Percentiles rank a stretch among this genome's conserved stretches.
Conservation (phyloP, 2,113 vertebrate species). For the Platycercus adscitus region DNA sequence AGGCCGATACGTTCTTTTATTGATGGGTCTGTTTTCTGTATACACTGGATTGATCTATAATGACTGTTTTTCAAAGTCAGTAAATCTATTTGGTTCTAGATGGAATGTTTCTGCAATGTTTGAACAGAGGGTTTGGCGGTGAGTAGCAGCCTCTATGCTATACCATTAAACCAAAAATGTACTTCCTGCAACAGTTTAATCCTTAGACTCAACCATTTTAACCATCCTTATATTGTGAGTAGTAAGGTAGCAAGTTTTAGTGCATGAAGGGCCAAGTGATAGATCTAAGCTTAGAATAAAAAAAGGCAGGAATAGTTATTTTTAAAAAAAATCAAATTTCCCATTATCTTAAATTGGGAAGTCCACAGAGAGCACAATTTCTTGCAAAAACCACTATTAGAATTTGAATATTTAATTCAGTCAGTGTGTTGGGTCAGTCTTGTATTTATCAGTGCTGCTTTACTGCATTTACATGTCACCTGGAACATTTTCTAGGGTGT, state of each 20-base stretch:
- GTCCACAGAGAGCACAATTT: background rate
- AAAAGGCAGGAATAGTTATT: background rate
- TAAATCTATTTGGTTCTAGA: constrained; percentile 92
- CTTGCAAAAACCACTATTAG: background rate
- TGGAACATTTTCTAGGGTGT: background rate
- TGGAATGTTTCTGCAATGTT: constrained; percentile 92
- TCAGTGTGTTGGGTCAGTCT: background rate
- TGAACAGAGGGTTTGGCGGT: constrained; percentile 72
- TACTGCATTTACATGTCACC: background rate
- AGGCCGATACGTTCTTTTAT: constrained; percentile 92
- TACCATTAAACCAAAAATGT: background rate
- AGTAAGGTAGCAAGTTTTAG: background rate
- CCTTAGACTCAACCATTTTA: background rate
- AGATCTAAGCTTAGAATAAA: background rate
- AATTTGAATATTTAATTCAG: background rate
- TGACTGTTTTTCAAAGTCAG: constrained; percentile 96
- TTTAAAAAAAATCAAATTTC: background rate
- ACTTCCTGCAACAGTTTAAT: background rate
- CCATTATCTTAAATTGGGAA: background rate
- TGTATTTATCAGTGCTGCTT: background rate
- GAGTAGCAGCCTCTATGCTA: constrained; percentile 36
- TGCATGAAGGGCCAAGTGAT: background rate
- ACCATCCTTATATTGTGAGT: background rate
- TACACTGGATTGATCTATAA: constrained; percentile 98
- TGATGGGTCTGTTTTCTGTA: constrained; percentile 96